These are phyloP conservation scores for Diogma glabrata DNA, from an alignment of 2,888 invertebrate species.

Conservation along the genomic window DNA sequence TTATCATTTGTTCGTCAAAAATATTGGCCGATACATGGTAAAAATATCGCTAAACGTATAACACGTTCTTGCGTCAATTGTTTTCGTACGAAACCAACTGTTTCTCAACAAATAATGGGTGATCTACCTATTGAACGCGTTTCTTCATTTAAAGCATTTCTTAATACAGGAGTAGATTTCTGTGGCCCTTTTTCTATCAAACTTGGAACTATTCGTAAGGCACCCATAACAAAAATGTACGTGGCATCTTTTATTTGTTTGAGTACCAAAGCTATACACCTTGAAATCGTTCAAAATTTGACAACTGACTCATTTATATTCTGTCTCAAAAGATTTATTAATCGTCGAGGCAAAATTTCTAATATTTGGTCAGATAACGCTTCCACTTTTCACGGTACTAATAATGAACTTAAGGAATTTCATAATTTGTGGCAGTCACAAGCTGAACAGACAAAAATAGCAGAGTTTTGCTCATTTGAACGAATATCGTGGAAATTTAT, in stretches of 20 bases:
- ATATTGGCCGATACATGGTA: constrained; percentile 1
- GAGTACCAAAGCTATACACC: not conserved
- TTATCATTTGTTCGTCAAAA: not conserved
- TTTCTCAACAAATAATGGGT: not conserved
- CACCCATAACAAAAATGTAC: too few relatives aligned
- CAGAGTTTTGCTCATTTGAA: not conserved
- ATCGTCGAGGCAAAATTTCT: too few relatives aligned
- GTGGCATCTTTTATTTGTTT: too few relatives aligned
- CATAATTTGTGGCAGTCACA: too few relatives aligned
- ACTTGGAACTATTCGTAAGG: too few relatives aligned
- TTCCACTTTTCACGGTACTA: too few relatives aligned
- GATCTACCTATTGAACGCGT: not conserved
- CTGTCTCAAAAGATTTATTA: too few relatives aligned
- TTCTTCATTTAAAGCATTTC: not conserved
- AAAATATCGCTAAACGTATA: not conserved
- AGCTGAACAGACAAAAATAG: not conserved
- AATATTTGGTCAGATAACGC: too few relatives aligned
- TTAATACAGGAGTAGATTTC: constrained; percentile 1
- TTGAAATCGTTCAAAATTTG: not conserved
- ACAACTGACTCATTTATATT: not conserved
- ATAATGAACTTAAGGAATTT: too few relatives aligned
- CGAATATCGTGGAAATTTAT: not conserved
- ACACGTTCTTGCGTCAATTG: not conserved
- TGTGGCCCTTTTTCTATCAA: too few relatives aligned
- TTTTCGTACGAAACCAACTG: not conserved